These are phyloP conservation scores for Bactericera cockerelli DNA, from an alignment of 1,140 invertebrate genomes.

Conservation along the genomic window DNA sequence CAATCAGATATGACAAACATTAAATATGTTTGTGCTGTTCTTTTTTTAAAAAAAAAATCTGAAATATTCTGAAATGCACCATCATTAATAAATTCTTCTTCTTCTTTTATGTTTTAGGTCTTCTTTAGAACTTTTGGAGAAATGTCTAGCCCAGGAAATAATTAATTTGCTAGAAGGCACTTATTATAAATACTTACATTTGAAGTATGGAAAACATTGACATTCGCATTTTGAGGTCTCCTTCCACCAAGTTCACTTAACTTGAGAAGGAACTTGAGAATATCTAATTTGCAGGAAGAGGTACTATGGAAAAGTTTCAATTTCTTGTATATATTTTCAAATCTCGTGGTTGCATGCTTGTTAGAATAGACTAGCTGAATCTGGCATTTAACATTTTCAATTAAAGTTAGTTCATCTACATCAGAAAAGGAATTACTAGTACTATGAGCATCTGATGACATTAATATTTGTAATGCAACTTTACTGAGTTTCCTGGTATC, in stretches of 20 bases:
- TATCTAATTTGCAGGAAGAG: neutral
- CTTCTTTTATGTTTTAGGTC: no score
- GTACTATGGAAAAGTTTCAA: neutral
- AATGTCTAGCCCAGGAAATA: no score
- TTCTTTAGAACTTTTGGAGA: no score
- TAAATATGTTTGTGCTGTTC: no score
- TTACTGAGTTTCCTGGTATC: neutral
- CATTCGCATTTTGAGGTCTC: neutral
- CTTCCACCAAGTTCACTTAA: neutral
- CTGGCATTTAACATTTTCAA: conserved; percentile 2
- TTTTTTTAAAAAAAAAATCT: no score
- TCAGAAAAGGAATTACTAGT: conserved; percentile 4
- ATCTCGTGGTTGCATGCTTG: neutral
- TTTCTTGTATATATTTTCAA: conserved; percentile 5
- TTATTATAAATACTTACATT: neutral
- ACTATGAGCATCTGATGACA: neutral
- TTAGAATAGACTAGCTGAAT: neutral
- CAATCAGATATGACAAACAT: no score
- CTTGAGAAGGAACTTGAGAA: conserved; percentile 2
- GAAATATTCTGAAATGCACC: no score
- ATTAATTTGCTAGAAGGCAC: no score
- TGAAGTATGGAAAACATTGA: neutral
- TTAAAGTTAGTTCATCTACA: neutral
- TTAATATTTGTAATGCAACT: neutral
- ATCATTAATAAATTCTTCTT: no score